Conservation (phyloP, 2,797 vertebrate species). For the Micromesistius poutassou region DNA sequence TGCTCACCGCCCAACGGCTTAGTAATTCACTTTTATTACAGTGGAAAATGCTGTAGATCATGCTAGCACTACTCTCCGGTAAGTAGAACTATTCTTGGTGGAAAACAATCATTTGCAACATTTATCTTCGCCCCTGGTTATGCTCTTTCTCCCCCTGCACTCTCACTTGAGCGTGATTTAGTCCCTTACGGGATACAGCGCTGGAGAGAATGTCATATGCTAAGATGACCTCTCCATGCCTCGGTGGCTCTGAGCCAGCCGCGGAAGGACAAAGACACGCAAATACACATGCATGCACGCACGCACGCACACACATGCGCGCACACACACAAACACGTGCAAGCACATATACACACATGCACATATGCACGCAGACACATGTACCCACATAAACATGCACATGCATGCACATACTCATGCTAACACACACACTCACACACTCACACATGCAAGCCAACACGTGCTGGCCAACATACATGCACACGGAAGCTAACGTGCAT, state of each 20-base stretch:
- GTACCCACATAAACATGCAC: not conserved
- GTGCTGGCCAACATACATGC: not conserved
- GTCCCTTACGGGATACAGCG: slow-evolving; percentile 46
- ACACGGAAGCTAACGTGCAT: not conserved
- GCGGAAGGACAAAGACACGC: slow-evolving; percentile 56
- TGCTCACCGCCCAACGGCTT: not conserved
- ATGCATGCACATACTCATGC: not conserved
- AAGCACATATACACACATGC: not conserved
- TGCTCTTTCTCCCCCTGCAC: slow-evolving; percentile 31
- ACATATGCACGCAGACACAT: not conserved
- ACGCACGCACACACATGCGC: not conserved
- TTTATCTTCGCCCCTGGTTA: slow-evolving; percentile 6
- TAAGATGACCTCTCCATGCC: slow-evolving; percentile 69
- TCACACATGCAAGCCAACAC: not conserved
- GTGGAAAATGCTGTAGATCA: not conserved
- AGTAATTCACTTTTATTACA: slow-evolving; percentile 1
- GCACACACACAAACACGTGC: not conserved
- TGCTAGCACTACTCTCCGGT: slow-evolving; percentile 8
- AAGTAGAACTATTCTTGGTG: slow-evolving; percentile 20
- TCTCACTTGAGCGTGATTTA: slow-evolving; percentile 57
- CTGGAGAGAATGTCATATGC: slow-evolving; percentile 70
- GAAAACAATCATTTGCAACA: slow-evolving; percentile 31
- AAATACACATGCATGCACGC: not conserved
- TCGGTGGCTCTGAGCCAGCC: slow-evolving; percentile 58
- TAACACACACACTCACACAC: not conserved